phyloP scores from a whole-genome alignment of 2,113 vertebrate genomes.

The Eolophus roseicapilla region DNA sequence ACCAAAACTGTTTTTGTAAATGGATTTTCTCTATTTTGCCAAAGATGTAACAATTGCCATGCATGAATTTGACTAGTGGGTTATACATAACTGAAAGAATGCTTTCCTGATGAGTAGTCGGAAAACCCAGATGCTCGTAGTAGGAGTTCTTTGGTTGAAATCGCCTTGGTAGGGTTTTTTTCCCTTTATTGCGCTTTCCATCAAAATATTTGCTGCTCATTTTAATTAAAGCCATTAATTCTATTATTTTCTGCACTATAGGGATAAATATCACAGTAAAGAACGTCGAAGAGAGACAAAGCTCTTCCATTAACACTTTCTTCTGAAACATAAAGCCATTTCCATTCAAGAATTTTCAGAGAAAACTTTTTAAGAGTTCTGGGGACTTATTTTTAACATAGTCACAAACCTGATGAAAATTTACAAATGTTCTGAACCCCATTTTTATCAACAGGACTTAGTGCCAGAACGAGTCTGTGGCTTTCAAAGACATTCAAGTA shows the following conservation, averaged over 20 bases:
- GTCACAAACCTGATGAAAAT: neutral
- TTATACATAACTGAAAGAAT: neutral
- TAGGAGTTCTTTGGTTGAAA: neutral
- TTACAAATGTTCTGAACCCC: neutral
- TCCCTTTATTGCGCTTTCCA: neutral
- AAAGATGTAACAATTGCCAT: neutral
- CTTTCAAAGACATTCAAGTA: neutral
- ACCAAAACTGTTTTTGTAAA: neutral
- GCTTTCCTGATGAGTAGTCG: neutral
- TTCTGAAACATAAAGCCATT: neutral
- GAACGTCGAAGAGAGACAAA: neutral
- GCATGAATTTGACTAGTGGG: neutral
- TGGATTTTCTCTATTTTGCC: neutral
- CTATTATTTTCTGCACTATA: neutral
- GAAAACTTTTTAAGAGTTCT: neutral
- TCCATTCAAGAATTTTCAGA: neutral
- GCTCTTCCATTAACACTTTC: neutral
- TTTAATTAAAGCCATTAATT: constrained; percentile 9
- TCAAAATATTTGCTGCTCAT: neutral
- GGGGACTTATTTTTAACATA: neutral
- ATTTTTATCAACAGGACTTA: neutral
- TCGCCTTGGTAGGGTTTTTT: neutral
- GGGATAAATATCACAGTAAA: neutral
- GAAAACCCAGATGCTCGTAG: neutral
- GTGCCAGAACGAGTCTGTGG: neutral